Base-by-base conservation (phyloP, 2,113 vertebrate genomes). In the Tiliqua scincoides region DNA sequence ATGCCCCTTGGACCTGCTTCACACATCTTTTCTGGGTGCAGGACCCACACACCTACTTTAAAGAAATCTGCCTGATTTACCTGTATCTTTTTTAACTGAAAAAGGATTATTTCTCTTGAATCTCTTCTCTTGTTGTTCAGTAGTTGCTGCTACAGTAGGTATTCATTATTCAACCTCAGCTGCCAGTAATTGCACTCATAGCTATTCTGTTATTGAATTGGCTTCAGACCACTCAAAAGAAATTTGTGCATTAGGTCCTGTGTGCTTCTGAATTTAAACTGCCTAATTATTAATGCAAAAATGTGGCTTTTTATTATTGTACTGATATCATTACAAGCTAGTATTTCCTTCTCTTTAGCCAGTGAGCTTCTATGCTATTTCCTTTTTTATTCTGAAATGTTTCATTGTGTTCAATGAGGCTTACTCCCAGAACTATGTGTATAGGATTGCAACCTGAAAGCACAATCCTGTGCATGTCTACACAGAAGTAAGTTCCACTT, bases 221-320 rank as follows among this genome's bases (percentile, higher is more conserved):
- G 87, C 89, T 84, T 54, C 61, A 74, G 84, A 89, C 85, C 89
- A 91, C 87, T 91, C 80, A 27, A 91, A 90, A 89, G 77, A 78
- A 91, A 92, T 85, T 91, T 95, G 92, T 94, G 37, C 35, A 79
- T 95, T 93, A 86, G 57, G 93, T 94, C 92, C 93, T 91, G 84
- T 90, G 25, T 91, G 85, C 86, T 91, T 85, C 91, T 82, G 89
- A 89, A 91, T 95, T 94, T 91, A 27, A 80, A 65, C 14, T 87
- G 81, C 40, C 71, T 90, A 85, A 93, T 74, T 87, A 94, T 93
- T 91, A 85, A 48, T 61, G 43, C 89, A 90, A 83, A 92, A 92
- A 90, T 67, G 62, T 85, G 68, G 74, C 35, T 63, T 84, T 3
- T 92, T 91, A 87, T 90, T 23, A 35, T 59, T 32, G 87, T 90